Base-by-base conservation (phyloP, 2,113 vertebrate genomes). In the Aptenodytes patagonicus region DNA sequence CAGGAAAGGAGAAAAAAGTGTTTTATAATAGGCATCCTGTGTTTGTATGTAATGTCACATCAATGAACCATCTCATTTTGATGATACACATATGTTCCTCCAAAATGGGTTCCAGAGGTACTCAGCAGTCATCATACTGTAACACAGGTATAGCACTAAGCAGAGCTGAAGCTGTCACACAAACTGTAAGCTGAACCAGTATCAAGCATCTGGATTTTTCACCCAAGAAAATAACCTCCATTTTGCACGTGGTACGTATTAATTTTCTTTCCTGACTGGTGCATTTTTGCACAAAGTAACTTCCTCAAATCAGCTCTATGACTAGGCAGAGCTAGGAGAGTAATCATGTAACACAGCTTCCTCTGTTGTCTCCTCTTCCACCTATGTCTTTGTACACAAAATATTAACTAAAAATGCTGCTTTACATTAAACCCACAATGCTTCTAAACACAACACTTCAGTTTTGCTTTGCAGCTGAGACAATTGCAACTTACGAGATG, bases 1-100 rank as follows among this genome's bases (percentile, higher is more conserved):
- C 86, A 92, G 96, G 90, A 95, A 96, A 92, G 95, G 89, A 86
- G 82, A 95, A 93, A 6, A 49, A 86, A 76, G 94, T 28, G 68
- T 80, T 96, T 96, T 95, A 78, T 73, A 97, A 97, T 28, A 55
- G 87, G 75, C 60, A 96, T 98, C 92, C 95, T 94, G 85, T 86
- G 94, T 87, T 68, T 96, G 89, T 68, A 86, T 40, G 68, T 7
- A 69, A 79, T 26, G 94, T 90, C 97, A 92, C 64, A 58, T 52
- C 77, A 93, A 90, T 46, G 82, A 82, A 89, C 40, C 77, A 52
- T 42, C 83, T 80, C 62, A 8, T 32, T 51, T 73, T 94, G 96
- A 97, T 6, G 21, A 90, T 22, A 83, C 81, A 77, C 96, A 95
- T 21, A 49, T 16, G 80, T n/a, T 89, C 52, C 81, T 90, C 55